Evolutionary conservation across 2,113 vertebrate genomes (phyloP).

Genomic region (Grus americana): DNA sequence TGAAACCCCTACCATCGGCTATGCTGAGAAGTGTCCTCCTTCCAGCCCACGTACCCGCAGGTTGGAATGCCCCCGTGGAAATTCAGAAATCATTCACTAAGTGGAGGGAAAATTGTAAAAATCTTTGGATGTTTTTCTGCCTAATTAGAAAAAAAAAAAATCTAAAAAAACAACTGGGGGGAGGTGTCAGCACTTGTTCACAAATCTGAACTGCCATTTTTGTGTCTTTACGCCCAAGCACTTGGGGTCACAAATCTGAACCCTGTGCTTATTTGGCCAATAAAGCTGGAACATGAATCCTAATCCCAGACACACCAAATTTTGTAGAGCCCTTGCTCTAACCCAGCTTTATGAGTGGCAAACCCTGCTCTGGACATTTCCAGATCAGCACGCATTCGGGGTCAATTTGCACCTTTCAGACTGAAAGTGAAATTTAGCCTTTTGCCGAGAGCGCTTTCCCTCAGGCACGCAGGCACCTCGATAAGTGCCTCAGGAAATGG

Average conservation of each 20-base stretch:
- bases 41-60: fast-evolving
- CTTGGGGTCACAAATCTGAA: background rate
- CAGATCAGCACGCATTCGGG: background rate
- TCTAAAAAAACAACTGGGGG: background rate
- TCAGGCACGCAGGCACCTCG: fast-evolving
- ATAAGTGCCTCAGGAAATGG: background rate
- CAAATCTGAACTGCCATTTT: background rate
- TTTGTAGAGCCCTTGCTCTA: background rate
- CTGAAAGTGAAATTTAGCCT: background rate
- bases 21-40: background rate
- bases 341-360: background rate
- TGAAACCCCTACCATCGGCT: background rate
- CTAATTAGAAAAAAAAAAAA: background rate
- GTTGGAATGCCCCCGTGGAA: background rate
- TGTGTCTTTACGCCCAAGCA: background rate
- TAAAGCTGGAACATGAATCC: background rate
- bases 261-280: background rate
- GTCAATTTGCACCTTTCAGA: background rate
- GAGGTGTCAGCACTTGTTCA: background rate
- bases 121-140: background rate
- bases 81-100: background rate
- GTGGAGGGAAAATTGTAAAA: background rate
- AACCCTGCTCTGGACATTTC: background rate
- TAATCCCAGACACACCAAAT: background rate
- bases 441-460: background rate